Base-by-base conservation (phyloP, 2,888 invertebrate genomes). In the Hyposoter didymator region DNA sequence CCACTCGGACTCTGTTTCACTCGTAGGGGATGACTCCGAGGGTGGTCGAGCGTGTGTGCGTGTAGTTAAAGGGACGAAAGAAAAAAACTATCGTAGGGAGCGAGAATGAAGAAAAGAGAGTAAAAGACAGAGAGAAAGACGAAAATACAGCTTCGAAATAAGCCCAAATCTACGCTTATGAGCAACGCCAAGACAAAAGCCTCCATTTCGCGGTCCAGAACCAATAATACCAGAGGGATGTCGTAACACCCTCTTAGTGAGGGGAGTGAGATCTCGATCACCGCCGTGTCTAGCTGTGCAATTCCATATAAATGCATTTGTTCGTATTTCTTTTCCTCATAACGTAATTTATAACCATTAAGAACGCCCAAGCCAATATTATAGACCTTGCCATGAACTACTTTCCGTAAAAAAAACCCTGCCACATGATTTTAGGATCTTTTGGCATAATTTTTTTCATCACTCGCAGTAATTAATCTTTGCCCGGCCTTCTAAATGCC, bases 151-250 rank as follows among this genome's bases (percentile, higher is more conserved):
- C 87, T 82, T 72, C 55, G 87, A 91, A 91, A 93, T 92, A 92
- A 91, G 90, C 89, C 90, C 88, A 92, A 92, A 93, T 92, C 93
- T 92, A 91, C 91, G 91, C 93, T 93, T 93, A 93, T 93, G 91
- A 92, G 92, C 90, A 89, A 90, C 90, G 90, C 91, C 90, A 93
- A 93, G 93, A 93, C 92, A 93, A 93, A 93, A 93, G 92, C 92
- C 90, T 91, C 92, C 89, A 92, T 92, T 93, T 92, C 90, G 90
- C 87, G 84, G 52, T 74, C 72, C 86, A 89, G 88, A 90, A 89
- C 90, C 91, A 91, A 91, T 92, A 91, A 59, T 91, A 91, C 89
- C 89, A 88, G 66, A 62, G 66, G 81, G 70, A 70, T 64, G 32
- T 66, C 28, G 19, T 52, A 43, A 47, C 45, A 49, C 39, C 64